Base-by-base conservation (phyloP, 2,888 invertebrate genomes). In the Automeris io region DNA sequence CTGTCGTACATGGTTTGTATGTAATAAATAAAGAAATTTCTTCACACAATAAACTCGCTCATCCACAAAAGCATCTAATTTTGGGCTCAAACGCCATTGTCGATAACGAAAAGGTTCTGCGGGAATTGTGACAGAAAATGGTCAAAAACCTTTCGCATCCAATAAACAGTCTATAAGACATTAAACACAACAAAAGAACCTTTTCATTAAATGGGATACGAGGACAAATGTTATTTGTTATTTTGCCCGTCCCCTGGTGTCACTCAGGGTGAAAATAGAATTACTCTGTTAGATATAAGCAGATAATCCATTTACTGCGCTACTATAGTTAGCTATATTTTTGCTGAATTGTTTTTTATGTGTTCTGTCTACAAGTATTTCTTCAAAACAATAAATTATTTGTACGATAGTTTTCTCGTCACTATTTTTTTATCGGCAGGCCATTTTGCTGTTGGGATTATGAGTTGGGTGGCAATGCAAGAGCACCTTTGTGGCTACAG, bases 201-300 rank as follows among this genome's bases (percentile, higher is more conserved):
- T 36, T 56, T 57, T 48, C 44, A 52, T 57, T 54, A 52, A 52
- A 50, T 41, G 37, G 42, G 39, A 40, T 37, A 39, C 41, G 52
- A 29, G 42, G 55, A 49, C 55, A 52, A 50, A 54, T 53, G 48
- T 47, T 56, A 50, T 57, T 54, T 50, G 52, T 57, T 50, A 51
- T 45, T 49, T 49, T 21, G 40, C 37, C 31, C 26, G 35, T 33
- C 46, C 37, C 25, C 22, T 29, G 46, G 34, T 43, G 46, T 46
- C 49, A 47, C 47, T 49, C 43, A 43, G 43, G 13, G 26, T 43
- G 41, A 42, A 29, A 29, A 29, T 29, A 29, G 29, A 43, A 57
- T 51, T 46, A 47, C 52, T 47, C 33, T 33, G 26, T 32, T 43
- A 29, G 13, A 39, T 39, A 22, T 6, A 24, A 16, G 24, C 19